Evolutionary conservation across 2,888 invertebrate genomes (phyloP).

Genomic region (Heliconius cydno): DNA sequence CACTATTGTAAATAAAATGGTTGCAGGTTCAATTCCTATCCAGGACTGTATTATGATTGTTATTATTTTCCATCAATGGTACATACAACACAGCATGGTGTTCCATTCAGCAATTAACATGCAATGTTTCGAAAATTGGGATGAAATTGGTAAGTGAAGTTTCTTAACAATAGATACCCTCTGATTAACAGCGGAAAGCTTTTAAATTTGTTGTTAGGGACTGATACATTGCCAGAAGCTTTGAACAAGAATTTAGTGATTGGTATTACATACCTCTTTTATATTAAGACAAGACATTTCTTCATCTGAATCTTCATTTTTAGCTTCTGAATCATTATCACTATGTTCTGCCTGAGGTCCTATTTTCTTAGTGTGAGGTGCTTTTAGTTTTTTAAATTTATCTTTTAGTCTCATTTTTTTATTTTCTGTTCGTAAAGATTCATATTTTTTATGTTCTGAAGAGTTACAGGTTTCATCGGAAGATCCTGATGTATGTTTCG

Average conservation of each 20-base stretch:
- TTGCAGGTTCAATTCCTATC: not conserved
- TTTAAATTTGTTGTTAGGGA: too few relatives aligned
- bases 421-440: slow-evolving; percentile 62
- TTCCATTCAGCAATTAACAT: not conserved
- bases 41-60: not conserved
- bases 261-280: slow-evolving; percentile 59
- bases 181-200: not conserved
- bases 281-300: slow-evolving; percentile 53
- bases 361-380: slow-evolving; percentile 7
- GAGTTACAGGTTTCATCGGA: slow-evolving; percentile 49
- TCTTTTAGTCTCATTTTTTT: slow-evolving; percentile 65
- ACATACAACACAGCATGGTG: not conserved
- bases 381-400: slow-evolving; percentile 64
- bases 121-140: not conserved
- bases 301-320: slow-evolving; percentile 36
- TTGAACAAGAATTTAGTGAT: not conserved
- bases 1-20: not conserved
- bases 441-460: slow-evolving; percentile 44
- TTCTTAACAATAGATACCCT: not conserved
- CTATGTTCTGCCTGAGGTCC: slow-evolving; percentile 2
- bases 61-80: not conserved
- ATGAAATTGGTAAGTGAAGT: not conserved
- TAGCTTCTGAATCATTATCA: not conserved
- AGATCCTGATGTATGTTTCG: not conserved
- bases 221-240: too few relatives aligned